phyloP scores from a whole-genome alignment of 2,113 vertebrate species.

The Tamias sibiricus region DNA sequence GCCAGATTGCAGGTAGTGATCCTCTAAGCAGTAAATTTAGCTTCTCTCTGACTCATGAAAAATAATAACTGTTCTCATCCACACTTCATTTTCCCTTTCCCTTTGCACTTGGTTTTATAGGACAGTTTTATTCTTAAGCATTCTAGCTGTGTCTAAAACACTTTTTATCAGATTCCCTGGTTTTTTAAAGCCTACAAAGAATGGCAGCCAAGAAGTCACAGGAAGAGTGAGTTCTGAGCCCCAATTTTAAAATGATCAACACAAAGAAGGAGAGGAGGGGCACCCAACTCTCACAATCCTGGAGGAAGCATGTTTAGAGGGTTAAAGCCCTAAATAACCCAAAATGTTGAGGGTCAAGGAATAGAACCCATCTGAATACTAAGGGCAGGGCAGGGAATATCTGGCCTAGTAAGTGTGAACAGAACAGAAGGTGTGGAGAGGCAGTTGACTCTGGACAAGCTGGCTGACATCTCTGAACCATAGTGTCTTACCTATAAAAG shows the following conservation, averaged over 20 bases:
- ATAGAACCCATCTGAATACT: not conserved
- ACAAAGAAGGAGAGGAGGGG: not conserved
- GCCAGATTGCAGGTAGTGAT: conserved; percentile 7
- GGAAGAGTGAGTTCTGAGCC: not conserved
- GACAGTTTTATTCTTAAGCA: not conserved
- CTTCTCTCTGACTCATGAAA: not conserved
- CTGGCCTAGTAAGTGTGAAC: not conserved
- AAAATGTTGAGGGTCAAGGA: not conserved
- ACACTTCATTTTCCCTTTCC: not conserved
- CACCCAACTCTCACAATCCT: no score
- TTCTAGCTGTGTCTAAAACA: not conserved
- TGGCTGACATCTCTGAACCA: not conserved
- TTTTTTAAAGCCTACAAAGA: not conserved
- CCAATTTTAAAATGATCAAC: not conserved
- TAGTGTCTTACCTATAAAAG: not conserved
- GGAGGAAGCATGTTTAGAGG: not conserved
- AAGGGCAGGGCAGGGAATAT: not conserved
- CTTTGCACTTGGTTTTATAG: not conserved
- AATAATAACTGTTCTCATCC: not conserved
- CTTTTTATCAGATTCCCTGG: not conserved
- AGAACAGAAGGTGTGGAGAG: not conserved
- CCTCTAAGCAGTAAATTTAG: conserved; percentile 33
- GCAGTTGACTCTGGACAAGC: not conserved
- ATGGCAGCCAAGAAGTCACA: not conserved
- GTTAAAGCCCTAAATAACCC: not conserved